Conservation (phyloP, 1,140 invertebrate species). For the Steinernema khuongi region DNA sequence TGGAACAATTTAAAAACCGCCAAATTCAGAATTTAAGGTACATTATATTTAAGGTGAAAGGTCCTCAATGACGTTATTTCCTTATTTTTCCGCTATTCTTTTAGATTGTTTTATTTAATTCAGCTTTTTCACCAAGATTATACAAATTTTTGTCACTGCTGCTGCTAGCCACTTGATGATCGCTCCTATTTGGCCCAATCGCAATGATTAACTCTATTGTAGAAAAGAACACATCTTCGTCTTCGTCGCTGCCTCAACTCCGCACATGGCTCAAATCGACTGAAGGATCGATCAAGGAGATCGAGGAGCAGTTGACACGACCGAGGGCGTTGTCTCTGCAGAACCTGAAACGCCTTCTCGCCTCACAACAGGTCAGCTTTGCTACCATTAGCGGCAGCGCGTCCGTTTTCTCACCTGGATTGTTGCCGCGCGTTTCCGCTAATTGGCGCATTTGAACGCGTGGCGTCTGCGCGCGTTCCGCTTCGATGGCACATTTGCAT, state of each 20-base stretch:
- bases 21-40: too few relatives aligned
- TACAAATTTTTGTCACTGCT: not conserved
- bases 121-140: not conserved
- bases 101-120: not conserved
- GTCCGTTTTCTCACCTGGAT: not conserved
- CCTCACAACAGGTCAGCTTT: not conserved
- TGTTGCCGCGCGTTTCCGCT: not conserved
- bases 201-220: not conserved
- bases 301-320: slow-evolving; percentile 7
- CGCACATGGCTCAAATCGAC: slow-evolving; percentile 8
- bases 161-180: not conserved
- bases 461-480: not conserved
- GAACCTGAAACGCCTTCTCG: slow-evolving; percentile 6
- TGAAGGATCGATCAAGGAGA: slow-evolving; percentile 13
- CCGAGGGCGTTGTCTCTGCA: slow-evolving; percentile 7
- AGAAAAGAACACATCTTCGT: not conserved
- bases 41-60: too few relatives aligned
- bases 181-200: not conserved
- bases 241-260: slow-evolving; percentile 1
- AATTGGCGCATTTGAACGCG: not conserved
- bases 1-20: too few relatives aligned
- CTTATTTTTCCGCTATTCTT: not conserved
- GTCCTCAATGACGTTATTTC: too few relatives aligned
- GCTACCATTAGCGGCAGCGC: not conserved
- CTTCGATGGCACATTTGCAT: not conserved